Base-by-base conservation (phyloP, 2,797 vertebrate species). In the Dendrocincla fuliginosa region DNA sequence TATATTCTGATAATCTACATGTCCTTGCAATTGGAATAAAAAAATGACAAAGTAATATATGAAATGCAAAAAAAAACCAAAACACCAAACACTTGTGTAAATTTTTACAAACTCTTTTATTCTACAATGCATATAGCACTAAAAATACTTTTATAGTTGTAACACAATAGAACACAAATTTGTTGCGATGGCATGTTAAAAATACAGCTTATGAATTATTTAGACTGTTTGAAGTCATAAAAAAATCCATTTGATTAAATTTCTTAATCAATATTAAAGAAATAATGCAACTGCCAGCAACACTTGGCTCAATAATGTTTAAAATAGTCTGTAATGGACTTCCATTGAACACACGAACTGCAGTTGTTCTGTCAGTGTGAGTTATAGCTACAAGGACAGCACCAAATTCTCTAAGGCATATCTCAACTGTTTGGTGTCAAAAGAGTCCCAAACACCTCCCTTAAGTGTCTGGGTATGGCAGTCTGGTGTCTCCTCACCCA, bases 201-300 rank as follows among this genome's bases (percentile, higher is more conserved):
- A 78, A 74, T 67, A 41, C 33, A 95, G 24, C 3, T 20, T 55
- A 46, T 49, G 15, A 96, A 69, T 77, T 52, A 87, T 93, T 90
- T 61, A 52, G 69, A 84, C 23, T 76, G 23, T 33, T 87, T 44
- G 37, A 89, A 82, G 73, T 8, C 61, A 73, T 69, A 61, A 82
- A 95, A 61, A 88, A 75, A 47, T 55, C 39, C 5, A 84, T 67
- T 91, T 92, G 16, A 89, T 82, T 89, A 90, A 93, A 96, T 95
- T 96, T 74, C 60, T 95, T 76, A 94, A 90, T 93, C 89, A 81
- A 76, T 93, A 90, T 60, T 87, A 83, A 89, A 90, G 86, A 93
- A 97, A 90, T 93, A 89, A 94, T 46, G n/a, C 49, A 91, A 86
- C 53, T 81, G 28, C 25, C 61, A 89, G n/a, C 44, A 93, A 82